Evolutionary conservation across 2,113 vertebrate genomes (phyloP).

Genomic region (Neotoma lepida): DNA sequence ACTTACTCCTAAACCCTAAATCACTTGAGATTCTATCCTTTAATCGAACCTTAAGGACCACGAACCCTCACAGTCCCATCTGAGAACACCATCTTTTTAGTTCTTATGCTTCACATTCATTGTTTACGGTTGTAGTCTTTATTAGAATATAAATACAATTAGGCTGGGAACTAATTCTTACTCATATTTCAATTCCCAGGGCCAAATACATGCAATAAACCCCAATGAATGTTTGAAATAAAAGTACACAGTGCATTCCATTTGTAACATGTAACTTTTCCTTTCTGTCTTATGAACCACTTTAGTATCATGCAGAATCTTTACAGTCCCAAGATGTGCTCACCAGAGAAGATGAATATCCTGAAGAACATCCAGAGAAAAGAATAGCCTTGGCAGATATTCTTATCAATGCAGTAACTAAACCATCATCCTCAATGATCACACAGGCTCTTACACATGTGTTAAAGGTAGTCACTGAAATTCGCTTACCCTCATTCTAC

Average conservation of each 20-base stretch:
- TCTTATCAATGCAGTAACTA: conserved; percentile 31
- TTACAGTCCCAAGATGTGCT: conserved; percentile 19
- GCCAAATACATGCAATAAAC: neutral
- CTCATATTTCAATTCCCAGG: conserved; percentile 8
- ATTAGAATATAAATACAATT: neutral
- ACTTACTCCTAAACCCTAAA: conserved; percentile 52
- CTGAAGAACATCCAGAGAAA: neutral
- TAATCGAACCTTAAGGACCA: neutral
- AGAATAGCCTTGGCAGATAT: neutral
- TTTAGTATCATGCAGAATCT: neutral
- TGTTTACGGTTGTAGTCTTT: conserved; percentile 4
- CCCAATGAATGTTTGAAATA: conserved; percentile 22
- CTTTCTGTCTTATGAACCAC: conserved; percentile 14
- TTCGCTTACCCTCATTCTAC: conserved; percentile 2
- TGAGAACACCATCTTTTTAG: conserved; percentile 17
- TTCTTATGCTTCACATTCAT: neutral
- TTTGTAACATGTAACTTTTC: conserved; percentile 39
- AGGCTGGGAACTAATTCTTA: conserved; percentile 26
- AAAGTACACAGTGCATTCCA: neutral
- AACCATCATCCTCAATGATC: conserved; percentile 10
- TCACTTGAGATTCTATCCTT: conserved; percentile 18
- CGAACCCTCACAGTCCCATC: neutral
- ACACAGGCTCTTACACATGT: neutral
- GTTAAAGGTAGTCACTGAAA: conserved; percentile 6
- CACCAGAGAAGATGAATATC: conserved; percentile 11